Conservation (phyloP, 2,888 invertebrate species). For the Seira musarum region DNA sequence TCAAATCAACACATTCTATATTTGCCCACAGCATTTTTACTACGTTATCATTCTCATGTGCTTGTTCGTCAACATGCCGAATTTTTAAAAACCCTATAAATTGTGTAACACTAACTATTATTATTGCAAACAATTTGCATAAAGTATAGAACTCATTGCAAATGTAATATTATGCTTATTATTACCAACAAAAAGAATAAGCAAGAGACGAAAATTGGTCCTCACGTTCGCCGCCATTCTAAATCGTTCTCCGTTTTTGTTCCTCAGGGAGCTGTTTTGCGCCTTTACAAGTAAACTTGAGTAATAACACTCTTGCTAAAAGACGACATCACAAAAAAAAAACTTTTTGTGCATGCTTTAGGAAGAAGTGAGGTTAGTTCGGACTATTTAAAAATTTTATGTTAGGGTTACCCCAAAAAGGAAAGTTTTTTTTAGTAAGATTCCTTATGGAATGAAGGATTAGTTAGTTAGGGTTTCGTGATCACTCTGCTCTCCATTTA, state of each 20-base stretch:
- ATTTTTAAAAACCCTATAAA: not conserved
- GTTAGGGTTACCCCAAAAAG: slow-evolving; percentile 1
- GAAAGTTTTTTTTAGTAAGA: slow-evolving; percentile 5
- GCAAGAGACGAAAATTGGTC: not conserved
- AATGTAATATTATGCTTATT: not conserved
- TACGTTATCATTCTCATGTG: no score
- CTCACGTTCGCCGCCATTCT: not conserved
- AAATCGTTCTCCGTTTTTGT: not conserved
- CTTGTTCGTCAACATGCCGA: not conserved
- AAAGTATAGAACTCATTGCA: not conserved
- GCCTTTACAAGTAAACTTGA: not conserved
- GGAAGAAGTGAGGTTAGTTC: not conserved
- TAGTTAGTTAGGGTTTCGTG: slow-evolving; percentile 5
- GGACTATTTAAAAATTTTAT: not conserved
- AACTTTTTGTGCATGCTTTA: not conserved
- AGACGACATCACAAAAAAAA: not conserved
- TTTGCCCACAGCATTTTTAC: no score
- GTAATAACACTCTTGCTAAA: not conserved
- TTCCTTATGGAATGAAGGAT: not conserved
- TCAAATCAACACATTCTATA: no score
- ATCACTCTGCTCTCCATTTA: not conserved
- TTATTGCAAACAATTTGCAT: not conserved
- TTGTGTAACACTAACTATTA: not conserved
- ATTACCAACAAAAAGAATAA: no score
- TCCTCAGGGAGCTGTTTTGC: not conserved